phyloP scores from a whole-genome alignment of 2,113 vertebrate genomes.

The Gymnogyps californianus region DNA sequence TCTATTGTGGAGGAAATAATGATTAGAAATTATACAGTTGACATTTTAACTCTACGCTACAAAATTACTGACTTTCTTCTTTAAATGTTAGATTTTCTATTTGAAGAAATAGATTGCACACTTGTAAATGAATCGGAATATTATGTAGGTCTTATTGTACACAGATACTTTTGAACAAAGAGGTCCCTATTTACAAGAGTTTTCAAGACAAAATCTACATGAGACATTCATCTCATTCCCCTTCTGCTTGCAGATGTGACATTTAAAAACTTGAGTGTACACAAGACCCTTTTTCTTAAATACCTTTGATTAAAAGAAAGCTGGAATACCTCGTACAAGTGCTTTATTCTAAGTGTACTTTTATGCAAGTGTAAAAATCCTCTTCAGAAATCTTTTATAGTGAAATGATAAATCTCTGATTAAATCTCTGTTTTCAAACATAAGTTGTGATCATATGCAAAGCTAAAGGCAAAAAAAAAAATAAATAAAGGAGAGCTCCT shows the following conservation, averaged over 20 bases:
- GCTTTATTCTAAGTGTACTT: neutral
- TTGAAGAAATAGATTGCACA: neutral
- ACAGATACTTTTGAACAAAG: conserved; percentile 29
- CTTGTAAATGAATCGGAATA: neutral
- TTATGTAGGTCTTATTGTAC: neutral
- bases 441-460: neutral
- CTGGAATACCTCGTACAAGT: neutral
- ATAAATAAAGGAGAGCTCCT: neutral
- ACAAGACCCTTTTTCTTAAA: neutral
- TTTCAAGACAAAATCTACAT: neutral
- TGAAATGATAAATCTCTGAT: neutral
- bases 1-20: conserved; percentile 23
- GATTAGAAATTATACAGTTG: conserved; percentile 21
- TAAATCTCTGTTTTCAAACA: neutral
- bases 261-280: conserved; percentile 4
- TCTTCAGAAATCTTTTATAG: neutral
- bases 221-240: neutral
- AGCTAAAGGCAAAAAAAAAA: neutral
- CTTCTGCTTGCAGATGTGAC: neutral
- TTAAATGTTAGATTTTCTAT: conserved; percentile 16
- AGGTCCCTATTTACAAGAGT: conserved; percentile 4
- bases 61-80: neutral
- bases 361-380: neutral
- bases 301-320: neutral
- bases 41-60: neutral